Base-by-base conservation (phyloP, 1,140 invertebrate genomes). In the Brachystomella parvula region DNA sequence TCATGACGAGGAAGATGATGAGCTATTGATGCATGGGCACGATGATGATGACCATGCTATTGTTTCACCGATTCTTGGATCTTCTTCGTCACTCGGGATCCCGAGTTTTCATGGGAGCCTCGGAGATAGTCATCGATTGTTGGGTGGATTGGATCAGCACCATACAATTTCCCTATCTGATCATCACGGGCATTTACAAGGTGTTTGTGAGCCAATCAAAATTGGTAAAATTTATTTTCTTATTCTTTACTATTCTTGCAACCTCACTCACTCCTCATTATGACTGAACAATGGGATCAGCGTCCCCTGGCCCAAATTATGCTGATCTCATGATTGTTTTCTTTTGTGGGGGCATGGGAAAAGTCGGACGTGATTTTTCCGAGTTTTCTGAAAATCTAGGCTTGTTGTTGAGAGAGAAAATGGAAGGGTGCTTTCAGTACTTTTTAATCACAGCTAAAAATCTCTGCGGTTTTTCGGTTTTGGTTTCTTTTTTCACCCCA, bases 131-230 rank as follows among this genome's bases (percentile, higher is more conserved):
- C n/a, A n/a, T n/a, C 53, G 28, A 56, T 56, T 9, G 12, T 21
- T 63, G 26, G 9, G 35, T 60, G 64, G 57, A 3, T 28, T 60
- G 1, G 57, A 65, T 57, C 33, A 32, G 9, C 39, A 44, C 39
- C 9, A 44, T 44, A 44, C 39, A 32, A 32, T 26, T 62, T 60
- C 58, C 58, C 9, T 60, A 17, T 17, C 17, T 3, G 59, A 67
- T 62, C 66, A 67, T 26, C 65, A 67, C 47, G n/a, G 30, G 9
- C 39, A 29, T n/a, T 47, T 33, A 2, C 66, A 71, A 47, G 64
- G 64, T 21, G 63, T 47, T 47, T 71, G 70, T 61, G 70, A 71
- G 58, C 70, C 70, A 19, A 71, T 71, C 26, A 71, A 69, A 68
- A 66, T 71, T 31, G 70, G 70, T 71, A 44, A 71, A 62, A 28